Percentiles rank a stretch among this genome's conserved stretches.
Conservation (phyloP, 2,888 invertebrate species). For the Opisthograptis luteolata region DNA sequence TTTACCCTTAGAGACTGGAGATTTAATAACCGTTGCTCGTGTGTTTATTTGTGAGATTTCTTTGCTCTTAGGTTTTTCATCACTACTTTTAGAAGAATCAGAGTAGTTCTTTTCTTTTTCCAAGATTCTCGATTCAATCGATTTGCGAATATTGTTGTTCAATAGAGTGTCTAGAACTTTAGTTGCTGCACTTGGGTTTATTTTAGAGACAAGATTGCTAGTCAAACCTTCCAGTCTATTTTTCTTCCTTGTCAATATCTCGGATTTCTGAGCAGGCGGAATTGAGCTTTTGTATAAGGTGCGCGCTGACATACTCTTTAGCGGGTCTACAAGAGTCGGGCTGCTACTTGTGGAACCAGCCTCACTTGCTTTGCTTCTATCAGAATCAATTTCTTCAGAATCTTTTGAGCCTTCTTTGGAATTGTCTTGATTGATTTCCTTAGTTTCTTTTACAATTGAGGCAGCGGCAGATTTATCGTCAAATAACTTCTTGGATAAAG, state of each 20-base stretch:
- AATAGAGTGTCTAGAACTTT: conserved; percentile 80
- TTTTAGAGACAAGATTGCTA: conserved; percentile 85
- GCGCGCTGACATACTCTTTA: conserved; percentile 80
- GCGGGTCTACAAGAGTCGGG: conserved; percentile 58
- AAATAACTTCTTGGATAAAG: conserved; percentile 75
- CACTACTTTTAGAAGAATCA: conserved; percentile 53
- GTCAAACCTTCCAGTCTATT: conserved; percentile 86
- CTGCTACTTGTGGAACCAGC: conserved; percentile 48
- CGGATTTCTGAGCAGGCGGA: conserved; percentile 79
- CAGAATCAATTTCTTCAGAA: conserved; percentile 46
- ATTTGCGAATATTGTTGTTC: conserved; percentile 79
- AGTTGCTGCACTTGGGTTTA: conserved; percentile 81
- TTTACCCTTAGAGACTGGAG: conserved; percentile 81
- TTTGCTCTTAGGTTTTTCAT: conserved; percentile 67
- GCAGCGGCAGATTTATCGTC: conserved; percentile 63
- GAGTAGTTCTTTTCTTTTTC: conserved; percentile 70
- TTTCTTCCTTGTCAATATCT: conserved; percentile 86
- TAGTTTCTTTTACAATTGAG: conserved; percentile 54
- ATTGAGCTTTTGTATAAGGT: conserved; percentile 77
- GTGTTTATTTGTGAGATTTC: conserved; percentile 72
- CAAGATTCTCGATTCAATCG: conserved; percentile 78
- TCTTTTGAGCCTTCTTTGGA: conserved; percentile 60
- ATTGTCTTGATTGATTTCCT: conserved; percentile 65
- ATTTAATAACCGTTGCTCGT: conserved; percentile 84
- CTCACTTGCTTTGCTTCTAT: conserved; percentile 41